Conservation (phyloP, 1,140 invertebrate species). For the Tachypleus tridentatus region DNA sequence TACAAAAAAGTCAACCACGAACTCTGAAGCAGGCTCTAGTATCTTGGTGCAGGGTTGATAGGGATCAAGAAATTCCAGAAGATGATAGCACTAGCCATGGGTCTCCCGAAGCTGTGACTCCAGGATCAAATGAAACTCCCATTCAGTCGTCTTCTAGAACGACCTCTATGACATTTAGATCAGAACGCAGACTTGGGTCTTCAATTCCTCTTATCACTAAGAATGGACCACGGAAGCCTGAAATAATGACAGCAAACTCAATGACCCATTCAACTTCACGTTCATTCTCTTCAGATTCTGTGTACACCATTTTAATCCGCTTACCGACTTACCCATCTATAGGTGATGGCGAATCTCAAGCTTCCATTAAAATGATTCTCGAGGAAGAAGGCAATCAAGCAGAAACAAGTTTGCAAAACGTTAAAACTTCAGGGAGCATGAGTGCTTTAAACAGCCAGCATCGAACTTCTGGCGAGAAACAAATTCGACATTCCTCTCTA, state of each 20-base stretch:
- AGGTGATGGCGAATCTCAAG: slow-evolving; percentile 36
- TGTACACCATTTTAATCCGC: slow-evolving; percentile 85
- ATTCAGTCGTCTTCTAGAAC: slow-evolving; percentile 32
- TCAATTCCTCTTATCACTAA: slow-evolving; percentile 7
- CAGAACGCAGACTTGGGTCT: slow-evolving; percentile 33
- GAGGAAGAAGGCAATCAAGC: slow-evolving; percentile 34
- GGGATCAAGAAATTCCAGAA: slow-evolving; percentile 28
- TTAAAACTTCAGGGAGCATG: slow-evolving; percentile 9
- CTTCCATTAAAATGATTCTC: slow-evolving; percentile 78
- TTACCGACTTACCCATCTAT: slow-evolving; percentile 41
- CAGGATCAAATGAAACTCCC: slow-evolving; percentile 72
- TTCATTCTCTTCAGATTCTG: slow-evolving; percentile 30
- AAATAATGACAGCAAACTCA: slow-evolving; percentile 4
- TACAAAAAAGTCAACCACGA: slow-evolving; percentile 11
- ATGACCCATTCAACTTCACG: slow-evolving; percentile 6
- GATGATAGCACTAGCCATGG: slow-evolving; percentile 29
- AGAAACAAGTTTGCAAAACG: slow-evolving; percentile 5
- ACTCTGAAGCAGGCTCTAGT: slow-evolving; percentile 17
- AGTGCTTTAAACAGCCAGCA: slow-evolving; percentile 26
- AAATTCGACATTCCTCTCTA: slow-evolving; percentile 4
- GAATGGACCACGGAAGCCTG: neutral
- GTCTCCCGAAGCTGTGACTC: slow-evolving; percentile 43
- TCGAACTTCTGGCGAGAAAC: slow-evolving; percentile 38
- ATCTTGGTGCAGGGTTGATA: slow-evolving; percentile 27
- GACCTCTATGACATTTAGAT: slow-evolving; percentile 21